Evolutionary conservation across 2,113 vertebrate genomes (phyloP).

Genomic region (Isichthys henryi): DNA sequence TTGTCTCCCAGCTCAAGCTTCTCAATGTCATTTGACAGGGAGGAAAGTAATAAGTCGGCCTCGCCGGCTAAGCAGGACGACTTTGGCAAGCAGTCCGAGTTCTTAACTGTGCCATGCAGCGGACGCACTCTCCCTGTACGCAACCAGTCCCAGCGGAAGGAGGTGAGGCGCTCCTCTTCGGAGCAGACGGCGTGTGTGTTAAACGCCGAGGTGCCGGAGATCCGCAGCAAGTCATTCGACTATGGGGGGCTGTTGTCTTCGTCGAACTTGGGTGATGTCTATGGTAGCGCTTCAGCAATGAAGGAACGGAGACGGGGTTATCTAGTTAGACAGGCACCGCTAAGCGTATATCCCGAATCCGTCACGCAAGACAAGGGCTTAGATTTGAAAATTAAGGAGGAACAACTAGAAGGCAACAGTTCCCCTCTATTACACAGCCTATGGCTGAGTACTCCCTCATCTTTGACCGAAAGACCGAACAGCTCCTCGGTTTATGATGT

Average conservation of each 20-base stretch:
- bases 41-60: constrained; percentile 72
- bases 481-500: constrained; percentile 52
- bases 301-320: constrained; percentile 83
- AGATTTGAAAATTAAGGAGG: constrained; percentile 64
- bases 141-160: constrained; percentile 83
- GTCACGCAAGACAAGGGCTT: constrained; percentile 55
- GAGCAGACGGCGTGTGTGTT: constrained; percentile 91
- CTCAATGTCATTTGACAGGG: constrained; percentile 87
- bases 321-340: constrained; percentile 87
- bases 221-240: constrained; percentile 93
- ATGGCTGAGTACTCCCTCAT: constrained; percentile 56
- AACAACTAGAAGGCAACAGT: constrained; percentile 59
- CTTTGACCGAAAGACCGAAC: constrained; percentile 39
- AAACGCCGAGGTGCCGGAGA: constrained; percentile 79
- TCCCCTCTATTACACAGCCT: constrained; percentile 52
- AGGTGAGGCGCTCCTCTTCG: constrained; percentile 93
- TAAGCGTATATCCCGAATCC: constrained; percentile 83
- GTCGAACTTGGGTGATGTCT: constrained; percentile 54
- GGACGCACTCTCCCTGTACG: constrained; percentile 76
- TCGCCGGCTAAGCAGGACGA: constrained; percentile 77
- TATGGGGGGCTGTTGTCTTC: constrained; percentile 85
- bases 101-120: constrained; percentile 85
- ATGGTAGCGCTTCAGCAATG: constrained; percentile 46
- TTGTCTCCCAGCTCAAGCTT: constrained; percentile 91
- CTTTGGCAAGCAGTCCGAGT: constrained; percentile 80